A percentile compares a stretch with the other conserved stretches of the same genome.
phyloP scores from a whole-genome alignment of 2,888 invertebrate species.

The Fragum whitleyi region DNA sequence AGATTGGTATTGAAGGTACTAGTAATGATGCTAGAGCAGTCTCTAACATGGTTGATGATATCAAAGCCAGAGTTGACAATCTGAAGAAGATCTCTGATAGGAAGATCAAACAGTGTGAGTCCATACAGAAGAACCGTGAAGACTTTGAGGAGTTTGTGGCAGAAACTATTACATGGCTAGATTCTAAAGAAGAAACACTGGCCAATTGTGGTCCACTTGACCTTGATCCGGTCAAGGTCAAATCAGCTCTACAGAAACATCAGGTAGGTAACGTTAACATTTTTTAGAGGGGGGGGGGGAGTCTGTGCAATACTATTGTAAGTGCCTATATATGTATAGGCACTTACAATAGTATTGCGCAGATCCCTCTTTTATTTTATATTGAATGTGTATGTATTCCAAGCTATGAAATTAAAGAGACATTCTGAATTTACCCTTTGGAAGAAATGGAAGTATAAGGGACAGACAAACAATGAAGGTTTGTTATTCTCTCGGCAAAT shows the following conservation, averaged over 20 bases:
- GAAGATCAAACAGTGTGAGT: slow-evolving; percentile 94
- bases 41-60: slow-evolving; percentile 93
- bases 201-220: slow-evolving; percentile 72
- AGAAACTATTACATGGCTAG: slow-evolving; percentile 77
- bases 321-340: too few species aligned
- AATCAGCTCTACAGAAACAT: slow-evolving; percentile 74
- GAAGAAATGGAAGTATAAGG: too few species aligned
- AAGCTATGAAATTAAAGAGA: too few species aligned
- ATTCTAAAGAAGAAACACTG: slow-evolving; percentile 74
- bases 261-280: slow-evolving; percentile 65
- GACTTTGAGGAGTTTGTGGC: slow-evolving; percentile 77
- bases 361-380: too few species aligned
- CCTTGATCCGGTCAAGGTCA: slow-evolving; percentile 75
- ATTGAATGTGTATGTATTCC: too few species aligned
- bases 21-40: slow-evolving; percentile 89
- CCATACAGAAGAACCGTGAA: slow-evolving; percentile 82
- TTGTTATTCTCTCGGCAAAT: too few species aligned
- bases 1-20: slow-evolving; percentile 95
- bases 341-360: too few species aligned
- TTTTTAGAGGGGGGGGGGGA: too few species aligned
- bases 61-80: slow-evolving; percentile 90
- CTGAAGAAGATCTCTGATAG: slow-evolving; percentile 93
- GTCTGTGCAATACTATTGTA: too few species aligned
- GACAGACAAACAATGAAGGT: too few species aligned
- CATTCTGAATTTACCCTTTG: too few species aligned